These are phyloP conservation scores for Homalodisca vitripennis DNA, from an alignment of 1,140 invertebrate species.

Conservation along the genomic window DNA sequence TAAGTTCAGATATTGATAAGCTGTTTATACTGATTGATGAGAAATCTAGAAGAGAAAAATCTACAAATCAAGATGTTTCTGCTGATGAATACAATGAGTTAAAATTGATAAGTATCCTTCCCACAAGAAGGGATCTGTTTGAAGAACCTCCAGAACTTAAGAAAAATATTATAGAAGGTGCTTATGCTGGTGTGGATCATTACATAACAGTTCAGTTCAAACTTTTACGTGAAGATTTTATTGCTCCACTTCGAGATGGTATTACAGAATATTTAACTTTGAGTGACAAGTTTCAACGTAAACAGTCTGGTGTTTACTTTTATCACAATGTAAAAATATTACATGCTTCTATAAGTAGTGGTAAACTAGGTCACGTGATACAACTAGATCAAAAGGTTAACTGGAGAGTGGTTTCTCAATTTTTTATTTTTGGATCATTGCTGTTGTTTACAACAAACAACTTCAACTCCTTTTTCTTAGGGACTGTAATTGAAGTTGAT, in stretches of 20 bases:
- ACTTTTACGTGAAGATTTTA: constrained; percentile 73
- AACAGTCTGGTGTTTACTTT: constrained; percentile 32
- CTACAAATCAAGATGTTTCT: too few relatives aligned
- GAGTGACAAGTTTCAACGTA: constrained; percentile 29
- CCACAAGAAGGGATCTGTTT: too few relatives aligned
- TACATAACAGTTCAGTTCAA: constrained; percentile 79
- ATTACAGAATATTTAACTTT: constrained; percentile 50
- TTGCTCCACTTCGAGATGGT: constrained; percentile 56
- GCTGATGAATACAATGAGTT: too few relatives aligned
- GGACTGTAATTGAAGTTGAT: constrained; percentile 54
- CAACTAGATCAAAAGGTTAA: constrained; percentile 38
- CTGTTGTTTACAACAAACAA: constrained; percentile 66
- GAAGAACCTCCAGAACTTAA: too few relatives aligned
- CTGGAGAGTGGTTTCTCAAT: constrained; percentile 53
- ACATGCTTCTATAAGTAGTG: constrained; percentile 16
- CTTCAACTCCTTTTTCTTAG: constrained; percentile 65
- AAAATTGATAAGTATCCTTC: too few relatives aligned
- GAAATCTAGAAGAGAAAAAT: too few relatives aligned
- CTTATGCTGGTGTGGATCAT: constrained; percentile 61
- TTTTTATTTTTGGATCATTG: constrained; percentile 71
- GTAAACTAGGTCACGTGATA: constrained; percentile 22
- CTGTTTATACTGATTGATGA: too few relatives aligned
- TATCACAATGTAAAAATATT: constrained; percentile 28
- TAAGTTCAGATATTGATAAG: too few relatives aligned
- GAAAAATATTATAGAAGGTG: constrained; percentile 59